Evolutionary conservation across 2,888 invertebrate species (phyloP), one percentile per base, ranked within the genome.

Genomic region (Aspidiotus rigidus): DNA sequence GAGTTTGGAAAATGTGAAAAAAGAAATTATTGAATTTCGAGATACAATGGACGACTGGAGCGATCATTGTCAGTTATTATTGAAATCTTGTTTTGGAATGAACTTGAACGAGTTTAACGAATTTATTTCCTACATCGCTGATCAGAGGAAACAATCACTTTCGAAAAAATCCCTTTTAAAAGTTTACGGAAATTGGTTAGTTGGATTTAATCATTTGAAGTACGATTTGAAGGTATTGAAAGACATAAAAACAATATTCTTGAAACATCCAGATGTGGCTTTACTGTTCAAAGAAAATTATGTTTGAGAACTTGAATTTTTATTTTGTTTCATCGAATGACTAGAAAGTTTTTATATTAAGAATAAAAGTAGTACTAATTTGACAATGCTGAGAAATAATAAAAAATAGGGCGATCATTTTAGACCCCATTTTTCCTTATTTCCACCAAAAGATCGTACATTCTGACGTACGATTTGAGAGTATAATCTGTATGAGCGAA

Each of bases 21-120:
- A 81, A 72, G 93, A 94, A 81, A 89, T 96, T 70, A 79, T 81
- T 40, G 91, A 95, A 76, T 90, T 90, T 74, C 82, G 79, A 73
- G 83, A 84, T 70, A 17, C 62, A 2, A 88, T 88, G 83, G 85
- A 85, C 6, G 83, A 84, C 71, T 95, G 88, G 84, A 76, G 80
- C 60, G 80, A 83, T 39, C 88, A 93, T 74, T 93, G 93, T 77
- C 94, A 96, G 79, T 76, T 86, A 2, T 85, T 93, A 80, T 79
- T 93, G 54, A 86, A 86, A 77, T 84, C 86, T 13, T 82, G 85
- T 28, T 88, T 86, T 80, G 92, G 93, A 62, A 86, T 92, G 79
- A 84, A 93, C 79, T 87, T 84, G 77, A 75, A 78, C 73, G 82
- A 83, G 72, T 91, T 91, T 80, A 81, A 84, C 63, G 80, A 83